phyloP scores from a whole-genome alignment of 2,113 vertebrate genomes.

The Leptobrachium leishanense region DNA sequence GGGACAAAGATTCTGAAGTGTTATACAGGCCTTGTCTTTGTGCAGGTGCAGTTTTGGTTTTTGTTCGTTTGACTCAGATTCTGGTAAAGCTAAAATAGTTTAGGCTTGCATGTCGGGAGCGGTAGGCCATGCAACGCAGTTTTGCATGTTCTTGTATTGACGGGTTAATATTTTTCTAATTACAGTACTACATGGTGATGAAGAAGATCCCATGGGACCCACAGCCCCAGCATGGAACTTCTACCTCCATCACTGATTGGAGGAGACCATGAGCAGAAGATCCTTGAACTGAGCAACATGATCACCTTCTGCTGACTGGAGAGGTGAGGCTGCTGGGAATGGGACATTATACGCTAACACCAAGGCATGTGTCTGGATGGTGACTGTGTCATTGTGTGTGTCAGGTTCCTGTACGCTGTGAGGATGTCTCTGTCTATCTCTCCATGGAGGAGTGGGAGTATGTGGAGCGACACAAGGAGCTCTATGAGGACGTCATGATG shows the following conservation, averaged over 20 bases:
- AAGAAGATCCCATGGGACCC: too few species aligned
- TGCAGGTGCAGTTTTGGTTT: too few species aligned
- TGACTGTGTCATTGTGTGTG: too few species aligned
- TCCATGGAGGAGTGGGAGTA: conserved; percentile 15
- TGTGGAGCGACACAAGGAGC: neutral
- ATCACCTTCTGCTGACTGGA: conserved; percentile 8
- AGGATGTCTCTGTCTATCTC: neutral
- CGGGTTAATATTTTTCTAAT: too few species aligned
- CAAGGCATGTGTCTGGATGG: conserved; percentile 7
- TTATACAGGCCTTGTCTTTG: too few species aligned
- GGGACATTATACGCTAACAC: conserved; percentile 1
- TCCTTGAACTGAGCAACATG: neutral
- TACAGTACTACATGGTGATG: too few species aligned
- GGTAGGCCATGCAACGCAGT: too few species aligned
- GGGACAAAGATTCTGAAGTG: too few species aligned
- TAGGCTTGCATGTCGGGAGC: too few species aligned
- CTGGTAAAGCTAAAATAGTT: too few species aligned
- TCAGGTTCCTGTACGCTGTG: neutral
- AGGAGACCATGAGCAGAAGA: neutral
- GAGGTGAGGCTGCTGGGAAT: conserved; percentile 12
- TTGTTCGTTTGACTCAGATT: too few species aligned
- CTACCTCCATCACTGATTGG: neutral
- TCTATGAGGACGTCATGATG: conserved; percentile 3
- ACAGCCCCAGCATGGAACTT: neutral
- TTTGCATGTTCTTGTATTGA: too few species aligned